Evolutionary conservation across 2,888 invertebrate genomes (phyloP), one percentile per base, ranked within the genome.

Genomic region (Ramazzottius varieornatus): DNA sequence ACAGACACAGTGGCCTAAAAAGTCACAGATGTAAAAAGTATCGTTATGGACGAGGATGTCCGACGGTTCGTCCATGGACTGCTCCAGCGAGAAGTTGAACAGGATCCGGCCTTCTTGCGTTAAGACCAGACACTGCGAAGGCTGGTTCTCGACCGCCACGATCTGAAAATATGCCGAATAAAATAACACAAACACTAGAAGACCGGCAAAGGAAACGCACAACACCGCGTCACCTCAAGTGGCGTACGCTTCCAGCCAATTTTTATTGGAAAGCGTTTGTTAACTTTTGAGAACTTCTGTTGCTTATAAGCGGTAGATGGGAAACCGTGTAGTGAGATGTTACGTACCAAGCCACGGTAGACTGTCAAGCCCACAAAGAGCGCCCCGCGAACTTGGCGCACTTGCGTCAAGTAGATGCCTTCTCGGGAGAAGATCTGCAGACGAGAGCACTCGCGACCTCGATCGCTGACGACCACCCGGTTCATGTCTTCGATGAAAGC

Each of bases 331-430:
- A n/a, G n/a, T n/a, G n/a, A n/a, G n/a, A n/a, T n/a, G n/a, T n/a
- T n/a, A n/a, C 40, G 20, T 40, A 40, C 40, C 40, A 40, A 20
- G 8, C 65, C 65, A 32, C 64, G 65, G 32, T 63, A 64, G 24
- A 33, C 32, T 1, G 64, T 65, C 29, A 65, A 65, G 13, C 65
- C 65, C 8, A 32, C 32, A 29, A 65, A 63, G n/a, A 65, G 33
- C 2, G 63, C 63, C 32, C 33, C 29, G 24, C 33, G 34, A 24
- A 64, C n/a, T 16, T 64, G 63, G n/a, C 24, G 65, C 20, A 65
- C 63, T 2, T 32, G 24, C 16, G 63, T 1, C 1, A 64, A 34
- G 33, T 24, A 65, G 13, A 32, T 1, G 2, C 65, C 65, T 1
- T 63, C 13, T 1, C 32, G 1, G 20, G 40, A 40, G 40, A 40